A percentile compares a stretch with the other conserved stretches of the same genome.
phyloP scores from a whole-genome alignment of 2,888 invertebrate species.

The Brachycybe producta region DNA sequence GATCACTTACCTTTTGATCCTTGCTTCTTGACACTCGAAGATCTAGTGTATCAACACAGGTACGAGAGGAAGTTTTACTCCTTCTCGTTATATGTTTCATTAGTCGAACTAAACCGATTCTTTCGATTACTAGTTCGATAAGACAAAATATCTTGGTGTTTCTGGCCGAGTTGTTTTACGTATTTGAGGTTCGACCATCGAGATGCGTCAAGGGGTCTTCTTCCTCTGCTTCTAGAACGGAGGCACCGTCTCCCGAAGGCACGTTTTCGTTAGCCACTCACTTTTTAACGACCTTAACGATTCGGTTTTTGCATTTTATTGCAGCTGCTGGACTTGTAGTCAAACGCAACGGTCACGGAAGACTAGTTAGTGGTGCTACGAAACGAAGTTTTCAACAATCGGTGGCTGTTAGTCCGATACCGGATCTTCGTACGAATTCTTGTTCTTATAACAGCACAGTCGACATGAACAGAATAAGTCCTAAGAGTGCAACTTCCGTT shows the following conservation, averaged over 20 bases:
- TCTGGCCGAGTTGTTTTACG: constrained; percentile 84
- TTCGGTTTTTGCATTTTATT: neutral
- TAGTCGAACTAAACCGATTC: too few species aligned
- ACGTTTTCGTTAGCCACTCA: neutral
- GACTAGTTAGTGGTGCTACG: constrained; percentile 16
- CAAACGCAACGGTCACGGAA: constrained; percentile 11
- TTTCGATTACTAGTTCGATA: constrained; percentile 55
- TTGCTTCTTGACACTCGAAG: constrained; percentile 90
- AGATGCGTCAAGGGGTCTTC: constrained; percentile 50
- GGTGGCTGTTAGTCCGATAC: constrained; percentile 56
- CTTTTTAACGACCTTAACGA: neutral
- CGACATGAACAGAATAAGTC: constrained; percentile 21
- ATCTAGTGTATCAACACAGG: constrained; percentile 86
- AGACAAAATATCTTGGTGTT: constrained; percentile 79
- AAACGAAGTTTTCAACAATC: constrained; percentile 53
- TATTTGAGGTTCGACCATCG: constrained; percentile 82
- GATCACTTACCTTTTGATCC: constrained; percentile 71
- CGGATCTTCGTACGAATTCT: constrained; percentile 60
- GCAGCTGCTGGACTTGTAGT: constrained; percentile 5
- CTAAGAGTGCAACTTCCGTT: constrained; percentile 10
- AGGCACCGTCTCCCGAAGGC: constrained; percentile 10
- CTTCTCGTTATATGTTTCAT: too few species aligned
- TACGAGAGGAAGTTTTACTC: constrained; percentile 38
- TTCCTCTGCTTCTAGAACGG: neutral
- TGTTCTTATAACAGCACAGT: constrained; percentile 21